These are phyloP conservation scores for Drosophila suzukii DNA, from an alignment of 1,140 invertebrate species.

Conservation along the genomic window DNA sequence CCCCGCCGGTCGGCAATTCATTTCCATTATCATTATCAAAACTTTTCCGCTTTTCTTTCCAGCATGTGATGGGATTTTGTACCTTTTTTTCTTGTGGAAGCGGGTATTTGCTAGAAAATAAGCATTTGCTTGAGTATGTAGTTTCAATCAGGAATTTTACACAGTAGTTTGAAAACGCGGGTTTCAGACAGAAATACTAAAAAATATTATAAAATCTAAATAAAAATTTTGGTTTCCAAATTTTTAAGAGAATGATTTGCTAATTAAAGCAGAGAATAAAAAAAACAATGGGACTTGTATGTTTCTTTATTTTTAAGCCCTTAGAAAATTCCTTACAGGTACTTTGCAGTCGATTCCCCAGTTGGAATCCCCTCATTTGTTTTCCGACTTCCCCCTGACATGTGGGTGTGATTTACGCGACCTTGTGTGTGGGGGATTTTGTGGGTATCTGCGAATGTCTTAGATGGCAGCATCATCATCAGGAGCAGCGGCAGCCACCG, in stretches of 20 bases:
- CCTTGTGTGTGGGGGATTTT: constrained; percentile 24
- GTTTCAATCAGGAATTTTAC: neutral
- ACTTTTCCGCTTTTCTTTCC: constrained; percentile 59
- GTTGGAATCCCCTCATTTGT: constrained; percentile 22
- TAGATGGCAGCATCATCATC: constrained; percentile 54
- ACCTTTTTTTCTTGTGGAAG: neutral
- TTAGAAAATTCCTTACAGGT: constrained; percentile 7
- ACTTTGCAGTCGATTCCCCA: constrained; percentile 24
- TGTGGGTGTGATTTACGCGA: constrained; percentile 43
- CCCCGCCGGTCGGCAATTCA: constrained; percentile 58
- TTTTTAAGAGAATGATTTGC: too few relatives aligned
- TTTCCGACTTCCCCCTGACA: constrained; percentile 14
- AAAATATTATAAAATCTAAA: too few relatives aligned
- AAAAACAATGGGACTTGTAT: too few relatives aligned
- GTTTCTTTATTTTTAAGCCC: neutral
- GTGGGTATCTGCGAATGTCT: constrained; percentile 31
- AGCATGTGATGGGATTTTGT: constrained; percentile 39
- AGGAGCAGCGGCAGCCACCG: constrained; percentile 35
- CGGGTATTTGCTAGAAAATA: constrained; percentile 1
- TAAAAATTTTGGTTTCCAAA: too few relatives aligned
- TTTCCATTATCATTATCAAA: constrained; percentile 82
- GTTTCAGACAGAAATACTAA: too few relatives aligned
- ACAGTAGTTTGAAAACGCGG: neutral
- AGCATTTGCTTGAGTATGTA: neutral
- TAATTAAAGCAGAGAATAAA: too few relatives aligned